phyloP scores from a whole-genome alignment of 2,113 vertebrate genomes.

The Tretioscincus oriximinensis region DNA sequence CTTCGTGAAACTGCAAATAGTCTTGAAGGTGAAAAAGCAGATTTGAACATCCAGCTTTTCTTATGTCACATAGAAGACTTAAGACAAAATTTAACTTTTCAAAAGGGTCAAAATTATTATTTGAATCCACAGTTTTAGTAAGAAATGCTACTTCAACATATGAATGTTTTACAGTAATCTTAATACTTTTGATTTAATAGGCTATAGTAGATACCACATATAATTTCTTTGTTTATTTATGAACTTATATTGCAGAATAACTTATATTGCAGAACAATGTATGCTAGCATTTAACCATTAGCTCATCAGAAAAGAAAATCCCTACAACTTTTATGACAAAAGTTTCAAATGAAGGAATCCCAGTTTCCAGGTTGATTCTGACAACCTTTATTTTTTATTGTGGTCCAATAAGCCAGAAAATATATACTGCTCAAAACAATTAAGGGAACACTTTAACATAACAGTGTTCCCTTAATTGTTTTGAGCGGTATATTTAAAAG shows the following conservation, averaged over 20 bases:
- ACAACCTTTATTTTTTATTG: too few species aligned
- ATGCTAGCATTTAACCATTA: not conserved
- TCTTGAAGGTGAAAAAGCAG: rapidly evolving
- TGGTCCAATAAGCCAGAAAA: too few species aligned
- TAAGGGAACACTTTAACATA: too few species aligned
- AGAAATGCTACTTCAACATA: not conserved
- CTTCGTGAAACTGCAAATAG: not conserved
- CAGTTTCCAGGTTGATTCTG: too few species aligned
- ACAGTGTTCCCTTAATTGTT: too few species aligned
- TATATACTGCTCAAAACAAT: too few species aligned
- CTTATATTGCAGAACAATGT: not conserved
- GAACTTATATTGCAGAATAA: too few species aligned
- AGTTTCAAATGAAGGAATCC: not conserved
- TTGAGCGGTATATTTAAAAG: too few species aligned
- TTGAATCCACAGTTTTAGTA: not conserved
- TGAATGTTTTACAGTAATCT: not conserved
- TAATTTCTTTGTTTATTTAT: not conserved
- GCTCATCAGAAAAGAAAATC: not conserved
- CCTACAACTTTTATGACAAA: not conserved
- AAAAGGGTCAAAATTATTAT: not conserved
- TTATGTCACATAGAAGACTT: not conserved
- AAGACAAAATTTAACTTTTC: not conserved
- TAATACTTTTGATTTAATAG: not conserved
- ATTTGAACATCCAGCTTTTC: not conserved
- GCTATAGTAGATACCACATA: not conserved